Evolutionary conservation across 2,888 invertebrate species (phyloP).

Genomic region (Calliphora vomitoria): DNA sequence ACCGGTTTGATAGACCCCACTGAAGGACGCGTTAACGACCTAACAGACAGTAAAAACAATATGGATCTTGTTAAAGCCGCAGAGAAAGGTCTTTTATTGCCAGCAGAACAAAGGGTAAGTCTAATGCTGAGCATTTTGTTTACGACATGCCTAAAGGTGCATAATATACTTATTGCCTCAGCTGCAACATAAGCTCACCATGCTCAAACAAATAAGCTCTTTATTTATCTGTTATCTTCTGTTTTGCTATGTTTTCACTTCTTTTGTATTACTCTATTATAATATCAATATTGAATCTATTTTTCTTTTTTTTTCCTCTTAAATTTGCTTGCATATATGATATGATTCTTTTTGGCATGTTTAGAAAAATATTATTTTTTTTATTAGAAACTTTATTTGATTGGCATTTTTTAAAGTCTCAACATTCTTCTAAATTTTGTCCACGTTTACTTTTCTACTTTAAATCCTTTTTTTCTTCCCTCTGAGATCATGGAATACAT

Average conservation of each 20-base stretch:
- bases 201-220: slow-evolving; percentile 66
- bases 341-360: slow-evolving; percentile 68
- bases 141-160: slow-evolving; percentile 44
- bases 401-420: slow-evolving; percentile 4
- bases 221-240: slow-evolving; percentile 47
- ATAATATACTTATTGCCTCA: slow-evolving; percentile 40
- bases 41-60: slow-evolving; percentile 83
- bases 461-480: background rate
- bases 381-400: background rate
- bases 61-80: slow-evolving; percentile 93
- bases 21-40: slow-evolving; percentile 89
- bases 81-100: slow-evolving; percentile 94
- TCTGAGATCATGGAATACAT: slow-evolving; percentile 37
- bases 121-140: slow-evolving; percentile 74
- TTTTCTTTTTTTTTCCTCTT: background rate
- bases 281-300: slow-evolving; percentile 36
- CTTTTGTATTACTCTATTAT: slow-evolving; percentile 38
- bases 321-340: slow-evolving; percentile 55
- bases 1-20: slow-evolving; percentile 90
- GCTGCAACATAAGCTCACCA: slow-evolving; percentile 66
- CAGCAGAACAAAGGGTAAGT: slow-evolving; percentile 97
- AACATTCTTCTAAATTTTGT: slow-evolving; percentile 15
- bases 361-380: slow-evolving; percentile 21
- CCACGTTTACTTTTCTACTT: slow-evolving; percentile 18
- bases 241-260: slow-evolving; percentile 51